Percentiles rank a stretch among this genome's conserved stretches.
Evolutionary conservation across 2,888 invertebrate species (phyloP).

Genomic region (Linnaemya vulpina): DNA sequence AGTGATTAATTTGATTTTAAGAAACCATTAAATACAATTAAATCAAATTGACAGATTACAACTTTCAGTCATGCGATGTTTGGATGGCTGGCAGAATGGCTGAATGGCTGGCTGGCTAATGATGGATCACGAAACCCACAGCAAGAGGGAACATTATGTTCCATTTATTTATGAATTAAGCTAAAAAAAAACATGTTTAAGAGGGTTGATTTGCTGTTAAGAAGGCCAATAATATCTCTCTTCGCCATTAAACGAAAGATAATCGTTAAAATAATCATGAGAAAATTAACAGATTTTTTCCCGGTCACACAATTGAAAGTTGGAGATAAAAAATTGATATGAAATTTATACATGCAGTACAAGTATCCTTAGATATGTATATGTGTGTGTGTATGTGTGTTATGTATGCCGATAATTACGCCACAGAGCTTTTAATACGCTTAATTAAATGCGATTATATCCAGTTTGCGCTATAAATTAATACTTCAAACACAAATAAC

Average conservation of each 20-base stretch:
- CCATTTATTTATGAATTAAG: constrained; percentile 1
- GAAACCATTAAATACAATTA: constrained; percentile 74
- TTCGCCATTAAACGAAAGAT: constrained; percentile 49
- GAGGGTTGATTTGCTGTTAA: constrained; percentile 44
- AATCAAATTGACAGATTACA: constrained; percentile 73
- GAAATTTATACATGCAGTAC: neutral
- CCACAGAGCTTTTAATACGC: constrained; percentile 48
- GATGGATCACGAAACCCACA: constrained; percentile 51
- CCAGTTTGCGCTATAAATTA: constrained; percentile 7
- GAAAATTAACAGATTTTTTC: constrained; percentile 69
- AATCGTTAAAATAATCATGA: constrained; percentile 69
- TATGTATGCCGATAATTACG: neutral
- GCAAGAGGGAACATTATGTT: constrained; percentile 57
- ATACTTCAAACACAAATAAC: constrained; percentile 20
- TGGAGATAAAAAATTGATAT: constrained; percentile 19
- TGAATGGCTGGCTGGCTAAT: constrained; percentile 54
- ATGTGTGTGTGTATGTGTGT: no score
- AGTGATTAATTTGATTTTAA: constrained; percentile 73
- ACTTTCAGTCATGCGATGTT: constrained; percentile 64
- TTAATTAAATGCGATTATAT: constrained; percentile 3
- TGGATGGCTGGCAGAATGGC: constrained; percentile 2
- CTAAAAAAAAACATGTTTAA: neutral
- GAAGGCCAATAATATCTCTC: constrained; percentile 28
- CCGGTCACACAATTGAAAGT: neutral
- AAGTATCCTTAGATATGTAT: no score